Base-by-base conservation (phyloP, 2,888 invertebrate species). In the Callyntrura sp. region DNA sequence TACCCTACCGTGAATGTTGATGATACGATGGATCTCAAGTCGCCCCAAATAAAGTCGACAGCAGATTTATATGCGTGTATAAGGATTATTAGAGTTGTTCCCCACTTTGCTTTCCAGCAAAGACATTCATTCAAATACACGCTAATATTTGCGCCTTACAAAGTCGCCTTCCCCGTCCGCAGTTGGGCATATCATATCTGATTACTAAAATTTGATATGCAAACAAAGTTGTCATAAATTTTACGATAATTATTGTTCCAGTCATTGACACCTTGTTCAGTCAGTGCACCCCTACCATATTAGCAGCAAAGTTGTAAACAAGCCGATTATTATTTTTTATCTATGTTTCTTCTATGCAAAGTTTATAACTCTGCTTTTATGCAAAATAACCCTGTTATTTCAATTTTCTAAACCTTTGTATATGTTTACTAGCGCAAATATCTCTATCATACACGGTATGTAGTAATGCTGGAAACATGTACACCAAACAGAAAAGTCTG, bases 301-400 rank as follows among this genome's bases (percentile, higher is more conserved):
- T 45, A 73, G 20, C 8, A 20, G 51, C 28, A 23, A 70, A 60
- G 81, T 73, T 83, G 88, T 60, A 73, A 82, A 81, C 88, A 88
- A 88, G 83, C 82, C 55, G 82, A 90, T 90, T 90, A 90, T 43
- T 35, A 35, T 70, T 65, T 85, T 85, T 86, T 25, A 43, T 60
- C 83, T 20, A 57, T 20, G 48, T 55, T 65, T 17, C 20, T 43
- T 78, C 55, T 57, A 35, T 35, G 6, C 35, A 35, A 35, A 35
- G 35, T 35, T 35, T 35, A 4, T 35, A n/a, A 35, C 35, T 35
- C 35, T 35, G 35, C 35, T 45, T 68, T 25, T 84, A 92, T 92
- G 92, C 91, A 92, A 91, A 92, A 51, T 68, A n/a, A 87, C 55
- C 62, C 81, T 81, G 51, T 86, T 87, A 82, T 88, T 73, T 83